Conservation (phyloP, 2,113 vertebrate species). For the Melanotaenia duboulayi region DNA sequence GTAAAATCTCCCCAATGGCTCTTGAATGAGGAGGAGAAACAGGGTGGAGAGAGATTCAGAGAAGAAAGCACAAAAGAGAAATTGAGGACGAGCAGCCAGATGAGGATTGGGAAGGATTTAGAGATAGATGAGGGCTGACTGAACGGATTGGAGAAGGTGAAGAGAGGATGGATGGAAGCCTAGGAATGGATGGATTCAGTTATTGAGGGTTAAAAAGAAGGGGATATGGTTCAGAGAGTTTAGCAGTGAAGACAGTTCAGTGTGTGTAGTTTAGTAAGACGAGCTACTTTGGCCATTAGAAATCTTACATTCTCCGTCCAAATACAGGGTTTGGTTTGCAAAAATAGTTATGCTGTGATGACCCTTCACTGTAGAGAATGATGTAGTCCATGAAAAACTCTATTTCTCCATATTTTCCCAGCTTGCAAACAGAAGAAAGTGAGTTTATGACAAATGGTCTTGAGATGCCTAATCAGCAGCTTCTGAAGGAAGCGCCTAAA, state of each 20-base stretch:
- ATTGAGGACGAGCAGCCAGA: conserved; percentile 65
- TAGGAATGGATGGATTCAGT: conserved; percentile 63
- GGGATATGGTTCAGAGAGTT: conserved; percentile 10
- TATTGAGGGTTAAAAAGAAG: conserved; percentile 54
- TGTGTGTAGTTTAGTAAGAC: conserved; percentile 11
- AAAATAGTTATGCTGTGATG: background rate
- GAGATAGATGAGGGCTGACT: conserved; percentile 68
- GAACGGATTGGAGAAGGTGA: conserved; percentile 67
- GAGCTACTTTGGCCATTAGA: conserved; percentile 14
- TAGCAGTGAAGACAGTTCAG: conserved; percentile 17
- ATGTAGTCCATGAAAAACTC: background rate
- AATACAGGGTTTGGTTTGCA: conserved; percentile 1
- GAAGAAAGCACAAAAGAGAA: conserved; percentile 49
- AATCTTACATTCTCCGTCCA: conserved; percentile 29
- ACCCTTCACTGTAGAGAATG: background rate
- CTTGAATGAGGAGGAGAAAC: conserved; percentile 42
- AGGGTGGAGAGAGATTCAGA: conserved; percentile 33
- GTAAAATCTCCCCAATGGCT: conserved; percentile 70
- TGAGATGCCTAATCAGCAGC: background rate
- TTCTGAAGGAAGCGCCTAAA: background rate
- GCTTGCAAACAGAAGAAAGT: background rate
- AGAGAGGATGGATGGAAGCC: conserved; percentile 61
- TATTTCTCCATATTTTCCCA: background rate
- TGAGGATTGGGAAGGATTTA: conserved; percentile 74
- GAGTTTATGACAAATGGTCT: background rate